Percentiles rank a stretch among this genome's conserved stretches.
These are phyloP conservation scores for Poecile montanus DNA, from an alignment of 2,797 vertebrate genomes.

Conservation along the genomic window DNA sequence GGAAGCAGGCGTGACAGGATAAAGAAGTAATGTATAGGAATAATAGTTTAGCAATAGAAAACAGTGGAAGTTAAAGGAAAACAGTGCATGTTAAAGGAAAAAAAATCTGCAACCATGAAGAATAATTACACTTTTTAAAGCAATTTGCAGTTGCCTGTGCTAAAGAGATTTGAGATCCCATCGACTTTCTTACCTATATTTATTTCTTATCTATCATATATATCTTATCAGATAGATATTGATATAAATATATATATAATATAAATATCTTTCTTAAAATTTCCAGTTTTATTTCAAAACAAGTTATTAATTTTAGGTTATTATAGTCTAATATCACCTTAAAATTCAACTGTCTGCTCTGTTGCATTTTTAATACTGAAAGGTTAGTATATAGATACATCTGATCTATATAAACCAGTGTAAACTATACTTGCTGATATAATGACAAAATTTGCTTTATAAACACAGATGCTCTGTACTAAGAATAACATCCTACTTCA, in stretches of 20 bases:
- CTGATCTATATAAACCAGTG: slow-evolving; percentile 39
- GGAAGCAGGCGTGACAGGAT: background rate
- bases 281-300: slow-evolving; percentile 4
- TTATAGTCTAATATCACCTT: background rate
- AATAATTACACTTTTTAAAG: background rate
- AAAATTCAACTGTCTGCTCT: slow-evolving; percentile 11
- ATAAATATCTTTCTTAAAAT: background rate
- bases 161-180: background rate
- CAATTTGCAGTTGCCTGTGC: background rate
- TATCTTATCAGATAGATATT: background rate
- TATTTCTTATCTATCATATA: background rate
- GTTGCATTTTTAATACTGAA: slow-evolving; percentile 35
- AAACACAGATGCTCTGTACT: slow-evolving; percentile 73
- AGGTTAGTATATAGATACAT: slow-evolving; percentile 33
- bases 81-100: background rate
- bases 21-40: background rate
- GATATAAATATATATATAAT: background rate
- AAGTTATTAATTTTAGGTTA: background rate
- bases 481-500: slow-evolving; percentile 72
- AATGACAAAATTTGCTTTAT: slow-evolving; percentile 72
- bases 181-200: background rate
- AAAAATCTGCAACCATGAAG: background rate
- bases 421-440: slow-evolving; percentile 65
- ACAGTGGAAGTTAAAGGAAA: background rate
- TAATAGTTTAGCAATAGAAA: background rate